Evolutionary conservation across 2,113 vertebrate species (phyloP), one percentile per base, ranked within the genome.

Genomic region (Gymnobelideus leadbeateri): DNA sequence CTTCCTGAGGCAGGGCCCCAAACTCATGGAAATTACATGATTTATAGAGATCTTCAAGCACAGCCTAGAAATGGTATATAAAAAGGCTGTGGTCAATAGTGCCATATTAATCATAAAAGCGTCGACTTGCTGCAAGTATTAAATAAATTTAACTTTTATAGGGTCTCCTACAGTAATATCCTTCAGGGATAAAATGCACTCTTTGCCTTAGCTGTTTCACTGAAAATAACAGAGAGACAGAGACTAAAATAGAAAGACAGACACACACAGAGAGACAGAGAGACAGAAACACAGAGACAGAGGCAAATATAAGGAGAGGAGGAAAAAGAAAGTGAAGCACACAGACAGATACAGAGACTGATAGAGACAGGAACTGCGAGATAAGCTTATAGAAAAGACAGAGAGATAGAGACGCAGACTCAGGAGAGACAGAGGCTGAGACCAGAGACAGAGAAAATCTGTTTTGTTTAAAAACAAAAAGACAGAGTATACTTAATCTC

Each of bases 81-180:
- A 97, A 96, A 96, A 92, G 55, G 4, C 93, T 97, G 92, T 94
- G 92, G 95, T 96, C 96, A 97, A 97, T 94, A 97, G 94, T 11
- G 19, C 47, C 93, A 94, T 94, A 96, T 96, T 97, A 96, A 97
- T 97, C 96, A 97, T 97, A 95, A 97, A 96, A 96, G 92, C 94
- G 97, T 97, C 97, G 95, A 97, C 92, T 97, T 96, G 94, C 92
- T 97, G 52, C 47, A 97, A 96, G 93, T 95, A 92, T 96, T 98
- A 96, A 96, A 98, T 97, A 97, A 97, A 96, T 97, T 96, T 96
- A 95, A 95, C 94, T 97, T 97, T 97, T 97, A 98, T 93, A 93
- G 95, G 55, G 24, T 94, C 96, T 97, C 90, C 91, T 77, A 53
- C 43, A 92, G 94, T 93, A 95, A 96, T 94, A 96, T 93, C 68